Evolutionary conservation across 2,113 vertebrate species (phyloP), one percentile per base, ranked within the genome.

Genomic region (Callocephalon fimbriatum): DNA sequence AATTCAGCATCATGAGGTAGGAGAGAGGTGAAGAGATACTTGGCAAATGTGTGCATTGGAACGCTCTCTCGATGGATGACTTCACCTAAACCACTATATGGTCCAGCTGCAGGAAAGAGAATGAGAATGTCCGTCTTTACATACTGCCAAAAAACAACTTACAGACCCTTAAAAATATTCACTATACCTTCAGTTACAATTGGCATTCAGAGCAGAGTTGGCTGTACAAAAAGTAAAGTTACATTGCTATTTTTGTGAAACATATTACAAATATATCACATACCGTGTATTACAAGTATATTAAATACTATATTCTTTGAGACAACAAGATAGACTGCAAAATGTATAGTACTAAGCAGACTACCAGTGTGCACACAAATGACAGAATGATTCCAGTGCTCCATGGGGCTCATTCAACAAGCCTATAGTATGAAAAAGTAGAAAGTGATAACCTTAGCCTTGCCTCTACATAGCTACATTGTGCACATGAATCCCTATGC

Each of bases 21-120:
- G 98, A 99, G 99, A 97, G 98, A 99, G 96, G 99, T 99, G 98
- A 99, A 99, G 44, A 99, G 99, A 99, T 99, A 99, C 99, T 99
- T 99, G 99, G 99, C 99, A 98, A 99, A 99, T 31, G 99, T 99
- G 98, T 99, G 99, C 99, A 99, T 99, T 97, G 99, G 99, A 98
- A 99, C 99, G 5, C 99, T 99, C 98, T 99, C 99, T 98, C 99
- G 98, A 98, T 99, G 99, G 87, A 99, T 98, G 27, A 99, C 96
- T 98, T 99, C 99, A 27, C 99, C 99, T 96, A 99, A 98, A 98
- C 99, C 99, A 97, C 99, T 99, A 95, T 99, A 99, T 59, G 99
- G 99, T 95, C 99, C 99, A 96, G 99, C 99, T 99, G 97, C 11
- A 20, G 14, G 91, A 93, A 87, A 97, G 21, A 97, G n/a, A 73